Evolutionary conservation across 2,113 vertebrate species (phyloP).

Genomic region (Corythoichthys haematopterus): DNA sequence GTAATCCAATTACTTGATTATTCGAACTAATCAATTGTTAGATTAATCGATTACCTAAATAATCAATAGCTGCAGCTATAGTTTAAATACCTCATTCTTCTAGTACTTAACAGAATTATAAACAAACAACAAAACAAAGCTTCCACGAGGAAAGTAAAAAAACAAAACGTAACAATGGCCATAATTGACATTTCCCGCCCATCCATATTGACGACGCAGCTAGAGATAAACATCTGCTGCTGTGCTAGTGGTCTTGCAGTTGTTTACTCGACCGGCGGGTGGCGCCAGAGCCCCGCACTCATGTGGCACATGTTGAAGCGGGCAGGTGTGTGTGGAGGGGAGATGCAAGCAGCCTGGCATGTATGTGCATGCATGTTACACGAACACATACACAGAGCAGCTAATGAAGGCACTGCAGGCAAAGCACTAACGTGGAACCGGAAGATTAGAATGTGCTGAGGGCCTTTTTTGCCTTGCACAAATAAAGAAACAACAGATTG

Average conservation of each 20-base stretch:
- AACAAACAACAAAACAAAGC: too few species aligned
- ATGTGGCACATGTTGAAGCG: conserved; percentile 45
- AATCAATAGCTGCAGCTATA: too few species aligned
- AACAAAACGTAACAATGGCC: neutral
- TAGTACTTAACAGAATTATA: too few species aligned
- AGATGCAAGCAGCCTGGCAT: conserved; percentile 6
- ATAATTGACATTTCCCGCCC: neutral
- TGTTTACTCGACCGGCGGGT: conserved; percentile 47
- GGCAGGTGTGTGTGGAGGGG: conserved; percentile 2
- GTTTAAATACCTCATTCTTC: too few species aligned
- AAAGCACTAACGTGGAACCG: conserved; percentile 68
- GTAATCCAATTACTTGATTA: too few species aligned
- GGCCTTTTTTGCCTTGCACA: conserved; percentile 54
- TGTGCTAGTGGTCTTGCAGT: conserved; percentile 57
- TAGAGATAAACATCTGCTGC: conserved; percentile 48
- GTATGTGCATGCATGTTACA: conserved; percentile 24
- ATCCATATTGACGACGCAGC: conserved; percentile 32
- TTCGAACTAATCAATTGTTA: too few species aligned
- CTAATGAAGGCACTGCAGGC: conserved; percentile 74
- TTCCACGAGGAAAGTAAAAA: neutral
- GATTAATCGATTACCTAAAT: too few species aligned
- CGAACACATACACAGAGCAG: conserved; percentile 31
- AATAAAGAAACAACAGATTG: conserved; percentile 59
- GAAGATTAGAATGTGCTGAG: conserved; percentile 73
- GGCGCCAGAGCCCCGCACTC: conserved; percentile 53